Conservation (phyloP, 1,140 invertebrate genomes). For the Lucilia cuprina region DNA sequence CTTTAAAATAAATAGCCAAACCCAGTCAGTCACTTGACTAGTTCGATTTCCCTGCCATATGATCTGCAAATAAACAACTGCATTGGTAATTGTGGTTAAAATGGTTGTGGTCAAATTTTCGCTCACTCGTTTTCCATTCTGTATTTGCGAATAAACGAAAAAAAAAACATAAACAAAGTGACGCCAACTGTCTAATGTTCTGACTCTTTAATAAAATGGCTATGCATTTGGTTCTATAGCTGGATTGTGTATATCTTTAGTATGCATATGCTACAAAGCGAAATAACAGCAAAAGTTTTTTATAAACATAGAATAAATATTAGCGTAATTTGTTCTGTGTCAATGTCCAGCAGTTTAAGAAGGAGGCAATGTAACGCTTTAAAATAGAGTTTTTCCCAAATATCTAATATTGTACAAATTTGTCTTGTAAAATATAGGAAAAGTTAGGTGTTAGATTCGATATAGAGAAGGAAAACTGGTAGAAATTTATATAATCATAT, state of each 20-base stretch:
- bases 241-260: background rate
- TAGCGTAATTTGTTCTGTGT: background rate
- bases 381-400: too few relatives aligned
- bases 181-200: background rate
- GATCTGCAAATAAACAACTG: constrained; percentile 35
- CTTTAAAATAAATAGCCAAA: constrained; percentile 7
- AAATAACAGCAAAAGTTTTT: background rate
- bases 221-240: background rate
- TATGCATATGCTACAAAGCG: background rate
- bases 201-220: background rate
- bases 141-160: too few relatives aligned
- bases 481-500: too few relatives aligned
- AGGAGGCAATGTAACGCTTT: too few relatives aligned
- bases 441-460: too few relatives aligned
- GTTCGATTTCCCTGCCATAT: constrained; percentile 17
- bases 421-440: too few relatives aligned
- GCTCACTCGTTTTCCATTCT: background rate
- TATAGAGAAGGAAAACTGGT: too few relatives aligned
- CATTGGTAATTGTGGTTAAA: constrained; percentile 34
- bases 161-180: too few relatives aligned
- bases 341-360: background rate
- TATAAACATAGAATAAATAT: constrained; percentile 18
- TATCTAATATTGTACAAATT: too few relatives aligned
- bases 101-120: constrained; percentile 16
- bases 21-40: constrained; percentile 19